Evolutionary conservation across 2,888 invertebrate species (phyloP), one percentile per base, ranked within the genome.

Genomic region (Rhopalosiphum nymphaeae): DNA sequence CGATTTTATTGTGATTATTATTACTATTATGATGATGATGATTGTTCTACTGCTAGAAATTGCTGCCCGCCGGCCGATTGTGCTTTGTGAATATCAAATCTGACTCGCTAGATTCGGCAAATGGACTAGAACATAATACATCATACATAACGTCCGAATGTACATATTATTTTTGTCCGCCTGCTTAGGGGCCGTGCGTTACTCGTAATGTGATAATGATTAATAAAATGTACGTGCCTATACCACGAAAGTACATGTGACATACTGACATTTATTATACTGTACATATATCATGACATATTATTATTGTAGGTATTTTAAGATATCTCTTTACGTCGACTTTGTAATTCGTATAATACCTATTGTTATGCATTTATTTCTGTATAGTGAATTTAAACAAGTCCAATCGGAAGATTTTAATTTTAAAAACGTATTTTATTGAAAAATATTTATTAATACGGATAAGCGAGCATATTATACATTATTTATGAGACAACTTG

Each of bases 401-500:
- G 78, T 78, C 21, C 36, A 9, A 78, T 78, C 36, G 21, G 36
- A 78, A 16, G 61, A 2, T 67, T 90, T 57, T 90, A 42, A 90
- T 44, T 90, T 67, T 46, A 67, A 90, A 67, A 91, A 49, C 46
- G 26, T 78, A 78, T 91, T 49, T 46, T 3, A 44, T 42, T 61
- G 16, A 89, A 89, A 89, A 89, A 89, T 61, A 26, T 56, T 26
- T 89, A 89, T 89, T 29, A 61, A 46, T 61, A 10, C 44, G 29
- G 85, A 44, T 11, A 86, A 86, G 29, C 46, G 29, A 36, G 36
- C 78, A 21, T 49, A 61, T 61, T 49, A 61, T 61, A 61, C 25
- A 61, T 87, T 92, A 91, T 91, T 91, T 91, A 92, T 46, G 86
- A 92, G 46, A 61, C 42, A 42, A 57, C n/a, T 26, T 7, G 3